These are phyloP conservation scores for Hemaris fuciformis DNA, from an alignment of 2,888 invertebrate species.

Conservation along the genomic window DNA sequence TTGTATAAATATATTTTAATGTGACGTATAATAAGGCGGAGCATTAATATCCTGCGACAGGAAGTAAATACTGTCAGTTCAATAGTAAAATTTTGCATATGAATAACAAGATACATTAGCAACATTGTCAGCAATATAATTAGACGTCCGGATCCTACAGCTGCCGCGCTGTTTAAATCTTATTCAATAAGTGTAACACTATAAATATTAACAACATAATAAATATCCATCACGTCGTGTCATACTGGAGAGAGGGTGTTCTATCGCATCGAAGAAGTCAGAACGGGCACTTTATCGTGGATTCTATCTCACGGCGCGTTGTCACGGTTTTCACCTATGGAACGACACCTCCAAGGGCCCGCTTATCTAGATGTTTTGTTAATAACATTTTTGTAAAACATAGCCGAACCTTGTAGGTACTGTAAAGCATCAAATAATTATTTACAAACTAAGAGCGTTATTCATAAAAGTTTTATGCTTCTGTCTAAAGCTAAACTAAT, in stretches of 20 bases:
- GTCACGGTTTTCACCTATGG: slow-evolving; percentile 77
- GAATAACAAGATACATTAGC: slow-evolving; percentile 3
- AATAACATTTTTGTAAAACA: slow-evolving; percentile 50
- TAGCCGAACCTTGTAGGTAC: background rate
- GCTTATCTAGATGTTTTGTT: slow-evolving; percentile 65
- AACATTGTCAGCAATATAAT: slow-evolving; percentile 5
- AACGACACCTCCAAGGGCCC: slow-evolving; percentile 58
- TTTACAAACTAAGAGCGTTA: too few species aligned
- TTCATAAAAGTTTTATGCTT: too few species aligned
- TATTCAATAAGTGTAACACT: background rate
- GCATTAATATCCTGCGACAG: background rate
- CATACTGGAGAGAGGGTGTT: background rate
- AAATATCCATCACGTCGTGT: slow-evolving; percentile 7
- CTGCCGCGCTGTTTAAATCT: background rate
- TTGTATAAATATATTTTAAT: background rate
- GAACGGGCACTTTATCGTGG: slow-evolving; percentile 53
- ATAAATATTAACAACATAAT: slow-evolving; percentile 2
- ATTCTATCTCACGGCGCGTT: slow-evolving; percentile 72
- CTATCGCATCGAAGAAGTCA: slow-evolving; percentile 6
- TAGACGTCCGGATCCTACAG: background rate
- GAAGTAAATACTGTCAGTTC: background rate
- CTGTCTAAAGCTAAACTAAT: too few species aligned
- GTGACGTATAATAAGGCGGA: background rate
- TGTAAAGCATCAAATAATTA: too few species aligned
- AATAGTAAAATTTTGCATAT: slow-evolving; percentile 6